These are phyloP conservation scores for Zaprionus ornatus DNA, from an alignment of 1,140 invertebrate species.

Conservation along the genomic window DNA sequence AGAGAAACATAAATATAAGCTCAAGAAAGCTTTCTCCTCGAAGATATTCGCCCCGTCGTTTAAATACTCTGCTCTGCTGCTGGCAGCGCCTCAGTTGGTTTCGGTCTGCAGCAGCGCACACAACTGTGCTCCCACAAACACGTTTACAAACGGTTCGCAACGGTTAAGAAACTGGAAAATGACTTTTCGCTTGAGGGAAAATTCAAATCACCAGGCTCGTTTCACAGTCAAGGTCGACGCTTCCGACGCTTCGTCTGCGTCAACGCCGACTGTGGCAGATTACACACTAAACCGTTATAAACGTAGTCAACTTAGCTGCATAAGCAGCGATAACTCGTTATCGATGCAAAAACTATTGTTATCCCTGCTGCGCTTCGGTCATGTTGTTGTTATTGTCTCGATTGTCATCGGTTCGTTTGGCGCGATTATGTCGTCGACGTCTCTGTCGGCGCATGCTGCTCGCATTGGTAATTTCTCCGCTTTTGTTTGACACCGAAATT, in stretches of 20 bases:
- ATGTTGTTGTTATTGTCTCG: constrained; percentile 8
- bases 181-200: constrained; percentile 57
- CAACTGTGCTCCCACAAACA: neutral
- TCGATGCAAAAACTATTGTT: constrained; percentile 48
- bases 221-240: constrained; percentile 78
- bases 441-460: constrained; percentile 58
- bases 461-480: constrained; percentile 72
- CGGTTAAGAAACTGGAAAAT: constrained; percentile 61
- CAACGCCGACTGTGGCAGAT: constrained; percentile 25
- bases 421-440: constrained; percentile 64
- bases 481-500: constrained; percentile 61
- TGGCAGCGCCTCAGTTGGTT: constrained; percentile 61
- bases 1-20: neutral
- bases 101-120: constrained; percentile 25
- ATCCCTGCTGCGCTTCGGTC: constrained; percentile 4
- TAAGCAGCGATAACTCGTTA: constrained; percentile 25
- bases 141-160: constrained; percentile 6
- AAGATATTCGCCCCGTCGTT: constrained; percentile 33
- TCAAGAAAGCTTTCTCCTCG: constrained; percentile 38
- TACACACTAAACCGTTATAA: constrained; percentile 23
- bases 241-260: constrained; percentile 66
- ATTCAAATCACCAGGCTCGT: constrained; percentile 69
- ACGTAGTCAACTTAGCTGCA: neutral
- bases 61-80: constrained; percentile 59
- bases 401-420: constrained; percentile 31